Evolutionary conservation across 2,113 vertebrate species (phyloP).

Genomic region (Sturnira hondurensis): DNA sequence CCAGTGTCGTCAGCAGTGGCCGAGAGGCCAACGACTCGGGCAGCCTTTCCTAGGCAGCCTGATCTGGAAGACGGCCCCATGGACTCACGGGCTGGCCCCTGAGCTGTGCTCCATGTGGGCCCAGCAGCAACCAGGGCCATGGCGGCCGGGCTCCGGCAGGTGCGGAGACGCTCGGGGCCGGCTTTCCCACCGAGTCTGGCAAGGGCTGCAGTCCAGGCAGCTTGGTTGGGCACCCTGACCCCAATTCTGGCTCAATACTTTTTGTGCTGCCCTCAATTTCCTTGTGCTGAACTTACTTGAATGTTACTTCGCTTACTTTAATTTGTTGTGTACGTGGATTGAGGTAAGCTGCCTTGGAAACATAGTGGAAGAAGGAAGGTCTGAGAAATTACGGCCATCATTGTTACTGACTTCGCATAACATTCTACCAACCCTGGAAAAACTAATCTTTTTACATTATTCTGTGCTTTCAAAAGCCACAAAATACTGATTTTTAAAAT

Average conservation of each 20-base stretch:
- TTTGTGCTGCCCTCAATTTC: neutral
- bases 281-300: neutral
- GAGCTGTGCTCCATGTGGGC: accelerated
- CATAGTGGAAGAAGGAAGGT: neutral
- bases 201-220: neutral
- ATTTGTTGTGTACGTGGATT: neutral
- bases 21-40: neutral
- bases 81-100: neutral
- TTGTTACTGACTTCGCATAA: neutral
- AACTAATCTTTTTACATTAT: neutral
- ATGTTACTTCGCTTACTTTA: neutral
- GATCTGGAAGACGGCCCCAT: accelerated
- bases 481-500: neutral
- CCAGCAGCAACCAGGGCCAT: accelerated
- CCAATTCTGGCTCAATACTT: neutral
- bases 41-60: neutral
- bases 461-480: neutral
- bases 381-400: neutral
- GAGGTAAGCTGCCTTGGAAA: neutral
- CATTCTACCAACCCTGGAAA: neutral
- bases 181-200: accelerated
- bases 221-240: accelerated
- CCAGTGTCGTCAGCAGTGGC: accelerated
- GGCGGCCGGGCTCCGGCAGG: accelerated
- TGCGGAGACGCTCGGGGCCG: accelerated